These are phyloP conservation scores for Thaumatotibia leucotreta DNA, from an alignment of 1,140 invertebrate genomes.

Conservation along the genomic window DNA sequence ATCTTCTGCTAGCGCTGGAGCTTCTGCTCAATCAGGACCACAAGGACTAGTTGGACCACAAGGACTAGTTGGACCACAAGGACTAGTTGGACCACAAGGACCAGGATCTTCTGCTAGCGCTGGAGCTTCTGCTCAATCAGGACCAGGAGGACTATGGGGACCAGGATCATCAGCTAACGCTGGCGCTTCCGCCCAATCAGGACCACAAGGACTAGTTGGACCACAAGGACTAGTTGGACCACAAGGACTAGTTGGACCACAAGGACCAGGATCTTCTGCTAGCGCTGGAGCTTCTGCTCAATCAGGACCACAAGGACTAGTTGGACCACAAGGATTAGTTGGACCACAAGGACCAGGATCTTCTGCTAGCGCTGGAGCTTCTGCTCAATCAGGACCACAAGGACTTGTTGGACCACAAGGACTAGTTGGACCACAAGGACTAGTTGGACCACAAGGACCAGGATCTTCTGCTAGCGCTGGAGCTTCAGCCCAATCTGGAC, in stretches of 20 bases:
- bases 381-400: neutral
- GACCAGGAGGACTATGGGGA: neutral
- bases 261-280: conserved; percentile 6
- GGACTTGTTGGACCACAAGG: conserved; percentile 17
- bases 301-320: neutral
- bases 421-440: neutral
- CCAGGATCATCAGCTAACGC: no score
- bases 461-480: conserved; percentile 2
- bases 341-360: neutral
- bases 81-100: neutral
- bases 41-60: neutral
- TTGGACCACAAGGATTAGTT: neutral
- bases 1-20: no score
- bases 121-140: neutral
- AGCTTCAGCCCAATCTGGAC: neutral
- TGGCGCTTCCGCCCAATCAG: neutral
- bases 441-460: neutral
- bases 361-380: neutral
- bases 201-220: neutral
- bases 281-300: neutral
- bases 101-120: no score
- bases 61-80: neutral
- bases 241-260: neutral
- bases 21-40: neutral
- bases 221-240: neutral